Percentiles rank a stretch among this genome's conserved stretches.
These are phyloP conservation scores for Drosophila equinoxialis DNA, from an alignment of 1,140 invertebrate species.

Conservation along the genomic window DNA sequence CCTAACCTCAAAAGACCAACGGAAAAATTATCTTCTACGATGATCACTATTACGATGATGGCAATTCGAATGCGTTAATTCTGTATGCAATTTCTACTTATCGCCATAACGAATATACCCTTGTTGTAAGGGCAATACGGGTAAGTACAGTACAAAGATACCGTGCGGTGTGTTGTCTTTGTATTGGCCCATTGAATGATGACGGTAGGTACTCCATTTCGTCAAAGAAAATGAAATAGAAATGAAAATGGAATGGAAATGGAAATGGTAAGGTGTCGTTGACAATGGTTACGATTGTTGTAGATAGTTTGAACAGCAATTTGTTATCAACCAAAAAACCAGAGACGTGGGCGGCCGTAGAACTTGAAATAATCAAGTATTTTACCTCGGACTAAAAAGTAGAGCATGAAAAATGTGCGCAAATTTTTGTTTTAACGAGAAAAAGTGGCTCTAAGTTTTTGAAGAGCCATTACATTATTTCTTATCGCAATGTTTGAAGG, in stretches of 20 bases:
- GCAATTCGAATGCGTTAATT: too few relatives aligned
- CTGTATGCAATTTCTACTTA: neutral
- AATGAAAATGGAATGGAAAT: slow-evolving; percentile 47
- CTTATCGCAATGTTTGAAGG: too few relatives aligned
- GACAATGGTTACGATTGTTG: slow-evolving; percentile 8
- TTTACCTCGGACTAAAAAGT: neutral
- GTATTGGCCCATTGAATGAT: slow-evolving; percentile 67
- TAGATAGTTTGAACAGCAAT: slow-evolving; percentile 41
- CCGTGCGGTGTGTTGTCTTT: slow-evolving; percentile 44
- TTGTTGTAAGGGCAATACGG: neutral
- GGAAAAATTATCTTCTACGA: neutral
- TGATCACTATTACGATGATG: too few relatives aligned
- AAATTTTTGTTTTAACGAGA: neutral
- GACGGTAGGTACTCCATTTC: slow-evolving; percentile 43
- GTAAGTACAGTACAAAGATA: slow-evolving; percentile 28
- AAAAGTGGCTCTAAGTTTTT: neutral
- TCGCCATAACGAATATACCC: neutral
- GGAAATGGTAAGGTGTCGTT: slow-evolving; percentile 31
- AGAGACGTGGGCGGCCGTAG: neutral
- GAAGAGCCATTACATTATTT: neutral
- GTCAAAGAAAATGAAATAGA: slow-evolving; percentile 61
- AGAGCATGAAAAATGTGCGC: neutral
- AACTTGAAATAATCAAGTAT: neutral
- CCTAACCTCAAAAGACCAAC: neutral
- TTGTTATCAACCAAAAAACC: slow-evolving; percentile 65